Conservation (phyloP, 2,113 vertebrate genomes). For the Caretta caretta region DNA sequence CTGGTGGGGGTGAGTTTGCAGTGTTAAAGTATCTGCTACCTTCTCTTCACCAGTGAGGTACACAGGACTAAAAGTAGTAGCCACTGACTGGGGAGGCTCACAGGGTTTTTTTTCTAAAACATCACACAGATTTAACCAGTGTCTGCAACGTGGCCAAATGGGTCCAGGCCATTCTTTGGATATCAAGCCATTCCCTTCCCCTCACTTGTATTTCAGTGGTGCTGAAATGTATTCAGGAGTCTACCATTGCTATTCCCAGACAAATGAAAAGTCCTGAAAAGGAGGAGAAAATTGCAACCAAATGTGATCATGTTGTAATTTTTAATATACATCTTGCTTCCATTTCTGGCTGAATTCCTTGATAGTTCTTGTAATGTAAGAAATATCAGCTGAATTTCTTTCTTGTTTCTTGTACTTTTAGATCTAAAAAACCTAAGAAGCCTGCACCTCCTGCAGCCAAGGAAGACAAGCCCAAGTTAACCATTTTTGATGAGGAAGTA, state of each 20-base stretch:
- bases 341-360: neutral
- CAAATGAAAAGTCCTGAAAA: neutral
- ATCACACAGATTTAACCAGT: neutral
- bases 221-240: neutral
- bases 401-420: slow-evolving; percentile 52
- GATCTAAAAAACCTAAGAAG: slow-evolving; percentile 81
- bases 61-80: neutral
- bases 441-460: neutral
- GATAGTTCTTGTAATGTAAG: neutral
- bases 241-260: slow-evolving; percentile 13
- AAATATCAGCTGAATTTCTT: slow-evolving; percentile 17
- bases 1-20: neutral
- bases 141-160: neutral
- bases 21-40: neutral
- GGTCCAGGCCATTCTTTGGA: neutral
- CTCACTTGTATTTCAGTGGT: neutral
- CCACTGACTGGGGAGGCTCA: neutral
- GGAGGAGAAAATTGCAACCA: neutral
- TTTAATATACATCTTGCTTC: neutral
- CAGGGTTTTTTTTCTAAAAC: neutral
- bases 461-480: slow-evolving; percentile 63
- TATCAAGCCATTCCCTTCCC: slow-evolving; percentile 6
- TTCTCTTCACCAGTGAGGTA: neutral
- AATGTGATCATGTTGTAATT: neutral
- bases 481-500: slow-evolving; percentile 82